Conservation (phyloP, 1,140 invertebrate genomes). For the Drosophila erecta region DNA sequence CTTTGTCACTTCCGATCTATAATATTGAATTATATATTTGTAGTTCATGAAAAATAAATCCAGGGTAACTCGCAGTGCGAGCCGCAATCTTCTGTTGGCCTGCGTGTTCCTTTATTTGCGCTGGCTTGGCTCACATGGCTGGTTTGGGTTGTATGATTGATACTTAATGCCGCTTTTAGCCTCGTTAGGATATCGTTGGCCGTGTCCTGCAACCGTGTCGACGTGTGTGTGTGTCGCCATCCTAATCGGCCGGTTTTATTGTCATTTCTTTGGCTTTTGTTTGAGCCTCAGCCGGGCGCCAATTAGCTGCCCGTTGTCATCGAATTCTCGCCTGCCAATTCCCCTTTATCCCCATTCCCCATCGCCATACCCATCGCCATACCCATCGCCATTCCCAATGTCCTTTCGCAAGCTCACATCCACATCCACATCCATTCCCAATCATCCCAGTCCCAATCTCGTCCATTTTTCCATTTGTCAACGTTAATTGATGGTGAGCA, state of each 20-base stretch:
- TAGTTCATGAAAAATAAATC: background rate
- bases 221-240: constrained; percentile 27
- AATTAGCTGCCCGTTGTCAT: constrained; percentile 65
- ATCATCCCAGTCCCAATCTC: constrained; percentile 13
- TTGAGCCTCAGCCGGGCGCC: constrained; percentile 63
- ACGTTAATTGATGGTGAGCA: constrained; percentile 74
- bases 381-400: background rate
- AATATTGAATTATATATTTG: no score
- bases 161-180: constrained; percentile 79
- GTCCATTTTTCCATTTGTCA: constrained; percentile 65
- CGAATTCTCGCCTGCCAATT: constrained; percentile 33
- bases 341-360: background rate
- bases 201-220: constrained; percentile 22
- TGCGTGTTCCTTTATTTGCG: constrained; percentile 54
- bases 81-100: background rate
- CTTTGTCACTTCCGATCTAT: no score
- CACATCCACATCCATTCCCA: constrained; percentile 1
- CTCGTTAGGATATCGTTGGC: constrained; percentile 72
- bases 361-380: background rate
- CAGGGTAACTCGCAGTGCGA: background rate
- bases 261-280: constrained; percentile 77
- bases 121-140: constrained; percentile 47
- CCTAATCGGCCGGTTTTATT: constrained; percentile 69
- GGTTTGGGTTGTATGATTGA: constrained; percentile 71
- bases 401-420: constrained; percentile 4